Conservation (phyloP, 2,113 vertebrate genomes). For the Engystomops pustulosus region DNA sequence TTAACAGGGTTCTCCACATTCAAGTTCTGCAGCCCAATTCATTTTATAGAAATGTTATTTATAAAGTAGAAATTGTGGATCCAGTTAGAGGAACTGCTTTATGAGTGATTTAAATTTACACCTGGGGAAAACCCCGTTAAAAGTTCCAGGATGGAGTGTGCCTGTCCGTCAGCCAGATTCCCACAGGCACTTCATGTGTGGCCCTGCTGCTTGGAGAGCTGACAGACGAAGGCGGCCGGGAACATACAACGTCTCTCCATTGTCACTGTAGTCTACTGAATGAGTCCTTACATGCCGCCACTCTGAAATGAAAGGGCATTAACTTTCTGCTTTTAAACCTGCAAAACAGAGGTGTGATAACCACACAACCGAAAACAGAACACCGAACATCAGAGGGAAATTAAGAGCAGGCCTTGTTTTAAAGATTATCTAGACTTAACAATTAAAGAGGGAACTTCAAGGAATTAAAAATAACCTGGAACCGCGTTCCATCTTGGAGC, state of each 20-base stretch:
- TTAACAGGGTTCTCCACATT: background rate
- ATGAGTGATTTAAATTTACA: conserved; percentile 33
- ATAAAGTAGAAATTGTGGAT: conserved; percentile 8
- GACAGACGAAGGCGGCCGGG: conserved; percentile 25
- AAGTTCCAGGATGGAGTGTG: conserved; percentile 54
- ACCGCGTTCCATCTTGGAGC: background rate
- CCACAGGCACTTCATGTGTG: conserved; percentile 55
- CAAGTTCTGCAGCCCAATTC: background rate
- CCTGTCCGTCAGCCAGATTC: conserved; percentile 55
- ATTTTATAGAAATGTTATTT: background rate
- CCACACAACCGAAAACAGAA: conserved; percentile 35
- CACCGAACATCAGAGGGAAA: conserved; percentile 42
- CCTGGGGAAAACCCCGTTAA: conserved; percentile 51
- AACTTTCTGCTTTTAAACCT: conserved; percentile 23
- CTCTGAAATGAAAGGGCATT: conserved; percentile 40
- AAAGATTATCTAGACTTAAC: conserved; percentile 38
- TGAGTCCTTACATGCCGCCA: conserved; percentile 34
- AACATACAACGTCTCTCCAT: background rate
- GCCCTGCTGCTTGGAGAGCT: conserved; percentile 47
- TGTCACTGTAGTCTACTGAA: conserved; percentile 16
- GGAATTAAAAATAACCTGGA: conserved; percentile 1
- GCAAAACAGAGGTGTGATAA: conserved; percentile 39
- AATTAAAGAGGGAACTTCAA: conserved; percentile 56
- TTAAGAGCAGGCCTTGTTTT: conserved; percentile 24
- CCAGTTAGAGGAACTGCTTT: conserved; percentile 35